These are phyloP conservation scores for Colletes latitarsis DNA, from an alignment of 1,140 invertebrate genomes.

Conservation along the genomic window DNA sequence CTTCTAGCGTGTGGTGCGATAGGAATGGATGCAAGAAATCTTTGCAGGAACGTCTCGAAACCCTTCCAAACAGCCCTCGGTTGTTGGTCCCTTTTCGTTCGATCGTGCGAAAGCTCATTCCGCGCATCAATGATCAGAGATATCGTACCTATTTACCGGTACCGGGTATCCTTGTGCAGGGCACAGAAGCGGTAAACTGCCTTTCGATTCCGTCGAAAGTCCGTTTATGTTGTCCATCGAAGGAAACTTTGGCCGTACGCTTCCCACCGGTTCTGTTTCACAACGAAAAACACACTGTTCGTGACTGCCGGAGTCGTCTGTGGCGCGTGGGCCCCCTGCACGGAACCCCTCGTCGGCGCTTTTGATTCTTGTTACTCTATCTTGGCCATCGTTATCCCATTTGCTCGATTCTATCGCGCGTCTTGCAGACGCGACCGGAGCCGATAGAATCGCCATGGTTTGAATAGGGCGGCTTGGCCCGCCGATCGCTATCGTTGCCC, in stretches of 20 bases:
- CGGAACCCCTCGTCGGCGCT: slow-evolving; percentile 19
- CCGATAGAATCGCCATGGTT: slow-evolving; percentile 21
- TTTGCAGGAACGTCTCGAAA: no score
- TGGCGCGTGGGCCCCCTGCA: slow-evolving; percentile 26
- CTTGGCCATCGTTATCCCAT: slow-evolving; percentile 35
- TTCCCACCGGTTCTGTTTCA: slow-evolving; percentile 84
- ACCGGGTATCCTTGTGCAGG: slow-evolving; percentile 83
- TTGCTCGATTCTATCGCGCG: slow-evolving; percentile 19
- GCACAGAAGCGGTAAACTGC: slow-evolving; percentile 84
- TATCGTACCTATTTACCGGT: slow-evolving; percentile 78
- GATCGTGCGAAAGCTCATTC: background rate
- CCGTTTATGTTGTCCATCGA: slow-evolving; percentile 85
- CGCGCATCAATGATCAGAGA: slow-evolving; percentile 27
- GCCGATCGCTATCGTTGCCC: slow-evolving; percentile 30
- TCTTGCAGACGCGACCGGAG: slow-evolving; percentile 13
- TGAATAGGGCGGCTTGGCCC: slow-evolving; percentile 27
- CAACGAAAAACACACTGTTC: slow-evolving; percentile 61
- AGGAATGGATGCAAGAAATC: no score
- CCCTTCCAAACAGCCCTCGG: background rate
- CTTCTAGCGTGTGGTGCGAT: no score
- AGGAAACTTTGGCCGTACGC: slow-evolving; percentile 85
- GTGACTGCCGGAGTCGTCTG: slow-evolving; percentile 27
- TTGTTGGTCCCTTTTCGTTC: background rate
- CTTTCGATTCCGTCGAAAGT: slow-evolving; percentile 82
- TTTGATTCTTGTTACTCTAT: slow-evolving; percentile 39